phyloP scores from a whole-genome alignment of 2,113 vertebrate species.

The Myodes glareolus region DNA sequence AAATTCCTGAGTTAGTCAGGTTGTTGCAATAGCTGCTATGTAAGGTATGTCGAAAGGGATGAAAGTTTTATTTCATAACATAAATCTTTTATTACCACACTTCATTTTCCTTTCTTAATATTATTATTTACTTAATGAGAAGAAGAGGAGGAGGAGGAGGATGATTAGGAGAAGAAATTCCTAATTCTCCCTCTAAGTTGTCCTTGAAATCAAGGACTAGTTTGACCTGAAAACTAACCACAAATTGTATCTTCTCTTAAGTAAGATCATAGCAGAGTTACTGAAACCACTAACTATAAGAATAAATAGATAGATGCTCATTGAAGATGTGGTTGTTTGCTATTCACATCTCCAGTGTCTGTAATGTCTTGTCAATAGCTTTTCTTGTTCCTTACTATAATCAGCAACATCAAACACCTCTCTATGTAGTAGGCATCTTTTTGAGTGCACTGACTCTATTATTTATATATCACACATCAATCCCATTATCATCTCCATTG shows the following conservation, averaged over 20 bases:
- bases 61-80: neutral
- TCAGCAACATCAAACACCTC: neutral
- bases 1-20: neutral
- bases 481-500: neutral
- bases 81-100: neutral
- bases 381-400: neutral
- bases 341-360: neutral
- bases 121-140: slow-evolving; percentile 4
- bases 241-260: neutral
- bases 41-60: neutral
- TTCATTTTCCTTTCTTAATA: neutral
- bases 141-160: too few relatives aligned
- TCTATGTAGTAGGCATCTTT: neutral
- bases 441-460: neutral
- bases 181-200: neutral
- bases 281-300: neutral
- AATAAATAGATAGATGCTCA: neutral
- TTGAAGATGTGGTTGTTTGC: neutral
- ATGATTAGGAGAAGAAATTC: too few relatives aligned
- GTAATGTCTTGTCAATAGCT: neutral
- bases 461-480: neutral
- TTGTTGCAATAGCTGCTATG: neutral
- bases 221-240: neutral
- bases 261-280: neutral
- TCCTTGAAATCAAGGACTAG: neutral